A percentile compares a stretch with the other conserved stretches of the same genome.
phyloP scores from a whole-genome alignment of 2,113 vertebrate species.

The Thalassoma bifasciatum region DNA sequence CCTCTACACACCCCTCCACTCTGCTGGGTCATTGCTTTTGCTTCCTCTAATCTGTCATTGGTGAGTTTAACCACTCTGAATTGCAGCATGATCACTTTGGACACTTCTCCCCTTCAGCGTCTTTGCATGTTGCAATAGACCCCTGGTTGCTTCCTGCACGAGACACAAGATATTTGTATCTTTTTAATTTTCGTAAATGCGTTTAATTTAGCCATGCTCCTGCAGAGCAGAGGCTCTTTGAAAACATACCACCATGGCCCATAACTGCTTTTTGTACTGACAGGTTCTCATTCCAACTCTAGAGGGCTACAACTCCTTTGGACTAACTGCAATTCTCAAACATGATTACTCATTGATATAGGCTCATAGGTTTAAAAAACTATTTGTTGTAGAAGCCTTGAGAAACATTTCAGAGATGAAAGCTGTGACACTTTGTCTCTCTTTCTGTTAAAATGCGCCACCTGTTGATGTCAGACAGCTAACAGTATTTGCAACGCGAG shows the following conservation, averaged over 20 bases:
- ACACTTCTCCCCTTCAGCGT: constrained; percentile 10
- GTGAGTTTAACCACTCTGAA: constrained; percentile 87
- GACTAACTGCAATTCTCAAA: not conserved
- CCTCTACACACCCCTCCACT: constrained; percentile 77
- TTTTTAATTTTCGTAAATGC: constrained; percentile 10
- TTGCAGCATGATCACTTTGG: constrained; percentile 70
- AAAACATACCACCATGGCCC: constrained; percentile 45
- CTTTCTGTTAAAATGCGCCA: too few relatives aligned
- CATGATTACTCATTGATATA: not conserved
- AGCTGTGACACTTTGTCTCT: too few relatives aligned
- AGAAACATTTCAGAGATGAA: too few relatives aligned
- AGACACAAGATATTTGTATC: constrained; percentile 24
- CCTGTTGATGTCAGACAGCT: too few relatives aligned
- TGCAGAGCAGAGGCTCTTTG: constrained; percentile 11
- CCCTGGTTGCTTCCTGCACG: constrained; percentile 59
- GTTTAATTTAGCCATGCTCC: constrained; percentile 1
- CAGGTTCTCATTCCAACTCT: constrained; percentile 13
- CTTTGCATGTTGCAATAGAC: constrained; percentile 63
- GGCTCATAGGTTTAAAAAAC: not conserved
- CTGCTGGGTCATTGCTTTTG: constrained; percentile 91
- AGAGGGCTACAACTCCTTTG: not conserved
- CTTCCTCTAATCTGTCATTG: constrained; percentile 94
- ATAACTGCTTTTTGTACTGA: not conserved
- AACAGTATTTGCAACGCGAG: too few relatives aligned
- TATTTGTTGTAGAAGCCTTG: too few relatives aligned